A percentile compares a stretch with the other conserved stretches of the same genome.
Evolutionary conservation across 2,797 vertebrate genomes (phyloP).

Genomic region (Chlorospingus semifuscus): DNA sequence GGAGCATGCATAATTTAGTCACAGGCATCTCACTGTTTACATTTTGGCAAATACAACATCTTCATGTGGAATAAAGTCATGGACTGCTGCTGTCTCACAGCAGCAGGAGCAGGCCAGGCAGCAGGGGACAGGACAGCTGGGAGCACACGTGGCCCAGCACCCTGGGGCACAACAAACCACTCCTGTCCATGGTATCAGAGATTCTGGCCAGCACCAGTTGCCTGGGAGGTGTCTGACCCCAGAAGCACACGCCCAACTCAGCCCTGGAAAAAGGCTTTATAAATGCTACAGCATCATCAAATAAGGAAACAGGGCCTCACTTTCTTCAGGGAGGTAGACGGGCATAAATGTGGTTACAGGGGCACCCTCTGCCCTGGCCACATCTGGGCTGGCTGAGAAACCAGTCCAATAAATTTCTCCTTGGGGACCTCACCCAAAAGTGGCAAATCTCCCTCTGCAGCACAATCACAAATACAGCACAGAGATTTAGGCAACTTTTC

Average conservation of each 20-base stretch:
- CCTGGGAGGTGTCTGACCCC: not conserved
- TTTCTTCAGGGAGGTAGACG: not conserved
- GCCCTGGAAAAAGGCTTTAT: not conserved
- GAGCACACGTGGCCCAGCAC: not conserved
- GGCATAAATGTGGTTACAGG: not conserved
- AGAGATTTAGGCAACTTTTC: not conserved
- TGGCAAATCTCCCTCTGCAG: not conserved
- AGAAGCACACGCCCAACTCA: not conserved
- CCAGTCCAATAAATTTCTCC: not conserved
- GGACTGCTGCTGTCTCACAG: not conserved
- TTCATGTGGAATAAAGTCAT: not conserved
- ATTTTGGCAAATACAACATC: not conserved
- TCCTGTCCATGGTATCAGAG: not conserved
- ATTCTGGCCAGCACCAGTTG: not conserved
- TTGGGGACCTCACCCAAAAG: not conserved
- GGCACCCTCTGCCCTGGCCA: not conserved
- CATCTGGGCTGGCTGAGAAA: not conserved
- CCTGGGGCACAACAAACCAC: not conserved
- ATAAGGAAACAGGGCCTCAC: not conserved
- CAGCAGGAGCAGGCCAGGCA: not conserved
- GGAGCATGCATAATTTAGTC: not conserved
- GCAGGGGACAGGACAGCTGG: not conserved
- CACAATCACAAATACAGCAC: not conserved
- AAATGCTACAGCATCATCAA: not conserved
- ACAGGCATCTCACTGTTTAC: not conserved